phyloP scores from a whole-genome alignment of 1,140 invertebrate genomes.

The Drosophila nannoptera region DNA sequence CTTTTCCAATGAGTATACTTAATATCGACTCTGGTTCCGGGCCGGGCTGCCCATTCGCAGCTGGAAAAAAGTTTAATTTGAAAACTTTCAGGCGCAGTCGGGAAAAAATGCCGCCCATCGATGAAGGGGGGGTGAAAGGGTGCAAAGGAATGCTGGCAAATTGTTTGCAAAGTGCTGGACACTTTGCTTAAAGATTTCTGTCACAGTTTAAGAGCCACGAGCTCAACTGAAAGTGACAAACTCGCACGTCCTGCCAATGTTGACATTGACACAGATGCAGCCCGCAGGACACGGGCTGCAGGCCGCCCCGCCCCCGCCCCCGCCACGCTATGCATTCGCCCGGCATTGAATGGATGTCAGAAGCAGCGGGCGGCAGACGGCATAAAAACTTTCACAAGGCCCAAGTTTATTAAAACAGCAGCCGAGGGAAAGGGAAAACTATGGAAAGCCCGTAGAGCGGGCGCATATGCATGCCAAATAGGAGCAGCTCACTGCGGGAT shows the following conservation, averaged over 20 bases:
- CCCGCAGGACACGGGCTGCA: constrained; percentile 14
- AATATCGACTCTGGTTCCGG: too few relatives aligned
- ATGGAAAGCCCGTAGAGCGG: constrained; percentile 13
- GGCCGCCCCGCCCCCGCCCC: background rate
- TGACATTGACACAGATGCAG: constrained; percentile 75
- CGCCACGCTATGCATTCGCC: constrained; percentile 22
- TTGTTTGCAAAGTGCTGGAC: constrained; percentile 68
- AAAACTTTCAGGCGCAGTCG: constrained; percentile 60
- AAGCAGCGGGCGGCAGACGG: constrained; percentile 43
- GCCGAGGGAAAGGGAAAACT: constrained; percentile 17
- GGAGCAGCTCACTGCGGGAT: background rate
- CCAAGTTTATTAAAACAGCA: constrained; percentile 75
- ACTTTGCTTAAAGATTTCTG: constrained; percentile 64
- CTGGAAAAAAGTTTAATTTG: constrained; percentile 68
- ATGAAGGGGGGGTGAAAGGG: constrained; percentile 35
- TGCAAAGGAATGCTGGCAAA: constrained; percentile 56
- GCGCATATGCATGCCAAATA: constrained; percentile 44
- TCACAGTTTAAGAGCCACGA: constrained; percentile 44
- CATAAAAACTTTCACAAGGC: constrained; percentile 62
- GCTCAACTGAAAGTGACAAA: constrained; percentile 47
- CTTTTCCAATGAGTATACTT: too few relatives aligned
- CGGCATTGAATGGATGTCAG: constrained; percentile 56
- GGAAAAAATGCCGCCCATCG: constrained; percentile 42
- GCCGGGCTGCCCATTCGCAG: constrained; percentile 19
- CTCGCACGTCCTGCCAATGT: constrained; percentile 54